phyloP scores from a whole-genome alignment of 2,113 vertebrate genomes.

The Hemiscyllium ocellatum region DNA sequence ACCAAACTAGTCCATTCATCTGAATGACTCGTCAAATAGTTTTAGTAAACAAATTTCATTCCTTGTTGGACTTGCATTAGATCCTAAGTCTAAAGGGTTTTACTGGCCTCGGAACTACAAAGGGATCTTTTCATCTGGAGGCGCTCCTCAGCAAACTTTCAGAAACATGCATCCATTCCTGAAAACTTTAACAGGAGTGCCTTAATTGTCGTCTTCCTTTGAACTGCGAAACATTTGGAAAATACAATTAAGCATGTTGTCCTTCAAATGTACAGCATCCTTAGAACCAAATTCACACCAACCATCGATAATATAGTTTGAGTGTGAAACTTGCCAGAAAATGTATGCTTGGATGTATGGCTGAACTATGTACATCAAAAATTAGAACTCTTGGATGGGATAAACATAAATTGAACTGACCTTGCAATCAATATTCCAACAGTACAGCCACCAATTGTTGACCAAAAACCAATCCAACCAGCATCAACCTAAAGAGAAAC shows the following conservation, averaged over 20 bases:
- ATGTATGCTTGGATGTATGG: not conserved
- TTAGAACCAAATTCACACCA: not conserved
- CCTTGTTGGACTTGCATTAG: not conserved
- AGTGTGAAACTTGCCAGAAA: not conserved
- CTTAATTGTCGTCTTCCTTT: not conserved
- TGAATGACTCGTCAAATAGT: not conserved
- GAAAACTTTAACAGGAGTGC: not conserved
- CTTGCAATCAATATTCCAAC: conserved; percentile 91
- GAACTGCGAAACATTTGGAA: not conserved
- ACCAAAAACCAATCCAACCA: conserved; percentile 98
- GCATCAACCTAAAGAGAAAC: conserved; percentile 72
- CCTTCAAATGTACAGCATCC: not conserved
- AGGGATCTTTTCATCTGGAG: not conserved
- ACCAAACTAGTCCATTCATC: not conserved
- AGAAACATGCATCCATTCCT: not conserved
- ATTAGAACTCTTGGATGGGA: not conserved
- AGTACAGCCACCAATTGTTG: conserved; percentile 84
- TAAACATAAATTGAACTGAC: conserved; percentile 52
- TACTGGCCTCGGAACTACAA: not conserved
- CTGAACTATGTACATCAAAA: not conserved
- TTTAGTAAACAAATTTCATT: not conserved
- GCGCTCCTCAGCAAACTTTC: not conserved
- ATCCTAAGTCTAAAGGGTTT: not conserved
- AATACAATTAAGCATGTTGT: not conserved
- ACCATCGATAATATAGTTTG: not conserved